Evolutionary conservation across 2,888 invertebrate genomes (phyloP).

Genomic region (Cephus runcator): DNA sequence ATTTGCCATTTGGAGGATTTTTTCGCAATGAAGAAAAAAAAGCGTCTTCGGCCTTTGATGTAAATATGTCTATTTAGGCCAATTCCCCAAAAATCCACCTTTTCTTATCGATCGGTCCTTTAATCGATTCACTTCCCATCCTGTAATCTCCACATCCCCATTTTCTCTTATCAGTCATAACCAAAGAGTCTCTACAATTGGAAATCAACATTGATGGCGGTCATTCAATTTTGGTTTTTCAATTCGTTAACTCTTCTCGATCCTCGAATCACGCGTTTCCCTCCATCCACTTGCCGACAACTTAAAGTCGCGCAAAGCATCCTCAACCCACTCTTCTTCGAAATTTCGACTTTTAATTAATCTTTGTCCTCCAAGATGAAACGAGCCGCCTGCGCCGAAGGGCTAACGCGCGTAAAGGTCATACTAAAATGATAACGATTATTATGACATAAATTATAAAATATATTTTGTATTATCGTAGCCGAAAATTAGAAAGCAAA

Average conservation of each 20-base stretch:
- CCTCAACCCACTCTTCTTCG: no score
- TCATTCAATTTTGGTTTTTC: constrained; percentile 52
- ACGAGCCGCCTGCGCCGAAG: neutral
- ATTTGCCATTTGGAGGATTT: constrained; percentile 21
- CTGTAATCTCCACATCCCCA: constrained; percentile 1
- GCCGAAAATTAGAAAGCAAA: constrained; percentile 45
- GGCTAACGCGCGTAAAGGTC: neutral
- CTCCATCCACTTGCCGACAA: neutral
- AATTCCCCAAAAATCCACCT: constrained; percentile 8
- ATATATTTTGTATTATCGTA: constrained; percentile 59
- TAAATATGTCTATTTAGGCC: constrained; percentile 60
- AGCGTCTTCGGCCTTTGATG: constrained; percentile 52
- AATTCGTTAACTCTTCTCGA: neutral
- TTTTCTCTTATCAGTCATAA: neutral
- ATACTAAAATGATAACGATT: constrained; percentile 33
- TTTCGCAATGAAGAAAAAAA: constrained; percentile 16
- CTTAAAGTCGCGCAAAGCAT: no score
- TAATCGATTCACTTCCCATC: constrained; percentile 7
- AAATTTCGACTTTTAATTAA: neutral
- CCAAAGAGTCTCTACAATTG: constrained; percentile 12
- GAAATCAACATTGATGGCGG: constrained; percentile 54
- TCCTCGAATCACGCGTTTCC: neutral
- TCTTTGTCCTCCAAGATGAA: neutral
- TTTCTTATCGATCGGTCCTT: neutral
- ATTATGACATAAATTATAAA: constrained; percentile 47